Base-by-base conservation (phyloP, 2,888 invertebrate species). In the Stenurella melanura region DNA sequence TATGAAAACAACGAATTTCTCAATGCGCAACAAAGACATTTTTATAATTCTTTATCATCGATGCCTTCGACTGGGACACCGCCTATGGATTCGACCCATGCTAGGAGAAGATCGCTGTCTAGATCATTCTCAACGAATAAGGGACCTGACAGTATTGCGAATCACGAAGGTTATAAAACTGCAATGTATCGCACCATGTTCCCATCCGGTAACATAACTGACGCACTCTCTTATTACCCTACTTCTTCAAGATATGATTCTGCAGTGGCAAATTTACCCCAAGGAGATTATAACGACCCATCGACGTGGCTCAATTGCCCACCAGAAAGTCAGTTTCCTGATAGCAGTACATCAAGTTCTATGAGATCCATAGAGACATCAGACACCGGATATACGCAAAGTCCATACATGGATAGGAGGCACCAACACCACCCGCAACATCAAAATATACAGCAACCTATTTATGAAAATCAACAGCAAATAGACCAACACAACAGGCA, bases 221-320 rank as follows among this genome's bases (percentile, higher is more conserved):
- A 96, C 87, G 95, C 95, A 15, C 90, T 96, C 9, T 94, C 95
- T 0, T 96, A 95, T 84, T 96, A 96, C 88, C 96, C 96, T 0
- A 94, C 94, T 0, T 94, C 93, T 50, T 92, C 91, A 69, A 89
- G 93, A 80, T 93, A 93, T 82, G 93, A 93, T 68, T 83, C 86
- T 4, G 90, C 91, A 42, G 90, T 91, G 42, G 91, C 91, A 81
- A 90, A 91, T 86, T 87, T 92, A 68, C 92, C 92, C 19, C 88
- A 89, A 63, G 90, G 92, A 64, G 92, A 93, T 77, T 90, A 90
- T 57, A 89, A 88, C 86, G 93, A 93, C 83, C 92, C 92, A 79
- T 88, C 91, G 34, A 91, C 92, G 17, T 93, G 93, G 93, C 64
- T 85, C 38, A 92, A 91, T 77, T 85, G 84, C 78, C 80, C 83